Base-by-base conservation (phyloP, 1,140 invertebrate genomes). In the Panonychus citri region DNA sequence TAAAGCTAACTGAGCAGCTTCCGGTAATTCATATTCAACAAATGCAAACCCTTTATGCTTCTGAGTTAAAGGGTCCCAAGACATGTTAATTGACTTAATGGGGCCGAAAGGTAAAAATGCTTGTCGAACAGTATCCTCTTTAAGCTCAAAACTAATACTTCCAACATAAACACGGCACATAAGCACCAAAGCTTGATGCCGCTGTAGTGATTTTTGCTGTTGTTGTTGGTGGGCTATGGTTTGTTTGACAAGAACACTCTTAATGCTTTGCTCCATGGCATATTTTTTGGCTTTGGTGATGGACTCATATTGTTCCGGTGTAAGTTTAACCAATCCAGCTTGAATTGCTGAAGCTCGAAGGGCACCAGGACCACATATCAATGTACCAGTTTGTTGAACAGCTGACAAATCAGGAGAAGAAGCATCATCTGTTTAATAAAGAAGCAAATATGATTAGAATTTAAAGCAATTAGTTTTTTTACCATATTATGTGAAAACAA, bases 1-100 rank as follows among this genome's bases (percentile, higher is more conserved):
- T 57, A 98, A 73, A 21, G 91, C 89, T 51, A 99, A 73, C 73
- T 97, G 89, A 2, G 94, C 95, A 15, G 95, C 95, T 73, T 99
- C 95, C 1, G 95, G 95, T 63, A 97, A 87, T 70, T 99, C 95
- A 70, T 96, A 99, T 69, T 99, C 95, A 19, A 99, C 89, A 73
- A 99, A 99, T 7, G 95, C 94, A 72, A 99, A 99, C 17, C 94
- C 94, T 74, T 99, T 99, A 73, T 99, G 95, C 70, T 98, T 97
- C 71, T 96, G 91, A 2, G 94, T 97, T 13, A 95, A 81, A 1
- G 91, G 87, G 76, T 99, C 95, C 88, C 90, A 98, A 0, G 88
- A 94, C 86, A 99, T 94, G 70, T 96, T 98, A 64, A 99, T 96
- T 21, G 87, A 90, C 71, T 98, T 97, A 64, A 99, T 97, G 15